Evolutionary conservation across 2,113 vertebrate genomes (phyloP), one percentile per base, ranked within the genome.

Genomic region (Pheucticus melanocephalus): DNA sequence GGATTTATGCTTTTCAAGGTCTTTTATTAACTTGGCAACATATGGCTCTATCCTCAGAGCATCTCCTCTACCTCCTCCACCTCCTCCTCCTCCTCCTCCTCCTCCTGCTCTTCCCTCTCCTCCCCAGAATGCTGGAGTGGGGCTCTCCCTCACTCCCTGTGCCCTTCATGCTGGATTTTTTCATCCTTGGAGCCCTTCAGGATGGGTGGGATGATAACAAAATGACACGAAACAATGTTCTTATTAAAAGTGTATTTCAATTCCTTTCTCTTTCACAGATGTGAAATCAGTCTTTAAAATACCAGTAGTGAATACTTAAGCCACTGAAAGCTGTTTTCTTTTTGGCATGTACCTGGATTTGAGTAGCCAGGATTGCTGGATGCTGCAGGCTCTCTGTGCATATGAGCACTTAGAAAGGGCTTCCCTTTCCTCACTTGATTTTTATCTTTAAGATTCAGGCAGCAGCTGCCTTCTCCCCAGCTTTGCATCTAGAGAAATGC

Each of bases 1-100:
- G 84, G 81, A 96, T 93, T 97, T 94, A 92, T 84, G 92, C 93
- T 87, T 94, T 94, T 80, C 92, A 94, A 94, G 96, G 92, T 78
- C 93, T 96, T 96, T 94, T 93, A 94, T 93, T 94, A 95, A 94
- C 96, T 94, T 94, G 95, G 88, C 95, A 95, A 93, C 96, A 93
- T 95, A 95, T 81, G 93, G 96, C 92, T 97, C 85, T 95, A 92
- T 91, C 90, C 22, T 3, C 82, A 79, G 90, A 95, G 92, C 84
- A 81, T 68, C 70, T 73, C 48, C 48, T 90, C 72, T 79, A 66
- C 65, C 25, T 45, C 35, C 59, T 19, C 23, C 69, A 12, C 48
- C 69, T 5, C 9, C 81, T 14, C 12, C 64, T 47, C 8, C 54
- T n/a, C 21, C 30, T 30, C 44, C 68, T 66, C 27, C 57, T 73